Evolutionary conservation across 2,888 invertebrate genomes (phyloP).

Genomic region (Cheilosia grossa): DNA sequence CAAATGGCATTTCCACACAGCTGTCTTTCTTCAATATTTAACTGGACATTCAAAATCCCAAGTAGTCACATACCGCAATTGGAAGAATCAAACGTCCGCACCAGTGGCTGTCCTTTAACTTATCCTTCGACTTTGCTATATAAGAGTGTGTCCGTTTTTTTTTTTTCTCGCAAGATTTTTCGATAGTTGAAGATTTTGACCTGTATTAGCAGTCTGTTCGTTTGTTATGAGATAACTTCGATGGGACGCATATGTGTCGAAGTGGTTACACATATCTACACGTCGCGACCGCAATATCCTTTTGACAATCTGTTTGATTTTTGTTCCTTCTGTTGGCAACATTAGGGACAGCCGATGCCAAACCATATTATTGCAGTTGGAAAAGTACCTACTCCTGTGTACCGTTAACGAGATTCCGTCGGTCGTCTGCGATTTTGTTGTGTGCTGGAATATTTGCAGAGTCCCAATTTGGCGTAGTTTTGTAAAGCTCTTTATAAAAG

Average conservation of each 20-base stretch:
- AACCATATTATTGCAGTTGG: constrained; percentile 60
- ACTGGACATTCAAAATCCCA: constrained; percentile 64
- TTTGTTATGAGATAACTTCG: constrained; percentile 59
- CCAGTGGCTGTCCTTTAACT: constrained; percentile 43
- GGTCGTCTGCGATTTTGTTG: constrained; percentile 7
- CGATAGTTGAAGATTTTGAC: constrained; percentile 45
- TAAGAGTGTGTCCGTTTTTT: neutral
- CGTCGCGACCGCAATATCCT: constrained; percentile 44
- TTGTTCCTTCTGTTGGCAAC: constrained; percentile 56
- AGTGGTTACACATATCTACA: constrained; percentile 36
- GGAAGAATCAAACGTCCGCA: constrained; percentile 56
- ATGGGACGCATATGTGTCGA: constrained; percentile 54
- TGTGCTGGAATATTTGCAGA: constrained; percentile 1
- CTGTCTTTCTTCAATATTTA: constrained; percentile 62
- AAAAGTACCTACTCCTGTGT: constrained; percentile 49
- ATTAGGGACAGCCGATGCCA: constrained; percentile 71
- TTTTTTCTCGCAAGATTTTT: constrained; percentile 21
- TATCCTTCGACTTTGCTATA: constrained; percentile 34
- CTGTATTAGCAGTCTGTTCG: constrained; percentile 41
- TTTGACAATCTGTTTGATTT: constrained; percentile 44
- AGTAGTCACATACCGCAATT: constrained; percentile 53
- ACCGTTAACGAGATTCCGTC: constrained; percentile 49
- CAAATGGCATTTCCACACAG: constrained; percentile 66
- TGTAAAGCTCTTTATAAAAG: constrained; percentile 20
- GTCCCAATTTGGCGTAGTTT: neutral